phyloP scores from a whole-genome alignment of 2,888 invertebrate species.

The Machimus rusticus region DNA sequence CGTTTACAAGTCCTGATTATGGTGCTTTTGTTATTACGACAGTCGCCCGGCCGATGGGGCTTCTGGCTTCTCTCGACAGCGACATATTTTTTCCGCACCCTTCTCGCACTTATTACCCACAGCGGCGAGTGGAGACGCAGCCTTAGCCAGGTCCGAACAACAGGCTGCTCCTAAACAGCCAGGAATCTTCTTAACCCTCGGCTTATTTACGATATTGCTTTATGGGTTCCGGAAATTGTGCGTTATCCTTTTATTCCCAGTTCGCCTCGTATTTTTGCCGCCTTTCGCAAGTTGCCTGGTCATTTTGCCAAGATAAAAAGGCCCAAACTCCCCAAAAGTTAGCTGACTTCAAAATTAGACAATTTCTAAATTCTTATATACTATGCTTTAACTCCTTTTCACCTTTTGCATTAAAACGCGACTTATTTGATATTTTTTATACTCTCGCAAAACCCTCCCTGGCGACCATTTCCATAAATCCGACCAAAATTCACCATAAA shows the following conservation, averaged over 20 bases:
- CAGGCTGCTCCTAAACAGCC: constrained; percentile 19
- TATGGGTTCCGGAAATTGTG: constrained; percentile 39
- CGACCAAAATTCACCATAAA: constrained; percentile 18
- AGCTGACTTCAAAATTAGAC: background rate
- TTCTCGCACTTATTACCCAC: constrained; percentile 29
- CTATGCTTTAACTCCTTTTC: background rate
- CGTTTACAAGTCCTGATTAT: constrained; percentile 40
- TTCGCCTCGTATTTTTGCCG: background rate
- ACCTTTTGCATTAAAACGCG: background rate
- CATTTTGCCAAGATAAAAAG: background rate
- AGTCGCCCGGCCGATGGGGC: background rate
- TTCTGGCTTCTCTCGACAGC: background rate
- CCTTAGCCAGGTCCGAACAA: background rate
- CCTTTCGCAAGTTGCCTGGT: background rate
- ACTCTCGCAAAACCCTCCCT: background rate
- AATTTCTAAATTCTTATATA: background rate
- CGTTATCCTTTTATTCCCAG: constrained; percentile 28
- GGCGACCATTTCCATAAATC: constrained; percentile 19
- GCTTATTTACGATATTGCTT: constrained; percentile 40
- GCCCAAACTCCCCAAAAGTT: background rate
- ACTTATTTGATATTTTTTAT: background rate
- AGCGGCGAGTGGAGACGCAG: background rate
- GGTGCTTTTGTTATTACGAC: constrained; percentile 28
- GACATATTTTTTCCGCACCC: constrained; percentile 30
- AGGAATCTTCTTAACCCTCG: constrained; percentile 29